Conservation (phyloP, 2,113 vertebrate genomes). For the Peromyscus polionotus region DNA sequence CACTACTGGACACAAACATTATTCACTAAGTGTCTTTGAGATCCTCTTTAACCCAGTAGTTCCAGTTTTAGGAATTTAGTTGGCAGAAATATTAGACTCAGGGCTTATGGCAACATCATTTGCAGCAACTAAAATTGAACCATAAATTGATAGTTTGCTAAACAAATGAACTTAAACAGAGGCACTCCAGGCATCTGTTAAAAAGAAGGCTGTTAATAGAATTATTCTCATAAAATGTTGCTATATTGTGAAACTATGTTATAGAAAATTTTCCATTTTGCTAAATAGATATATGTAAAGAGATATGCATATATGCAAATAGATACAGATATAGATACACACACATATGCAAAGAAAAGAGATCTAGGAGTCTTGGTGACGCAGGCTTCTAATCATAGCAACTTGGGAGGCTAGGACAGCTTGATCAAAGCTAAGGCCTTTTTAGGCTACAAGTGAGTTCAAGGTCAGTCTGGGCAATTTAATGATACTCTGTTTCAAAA, state of each 20-base stretch:
- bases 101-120: neutral
- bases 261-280: neutral
- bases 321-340: neutral
- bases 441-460: neutral
- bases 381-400: neutral
- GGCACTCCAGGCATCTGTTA: neutral
- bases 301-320: neutral
- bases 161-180: neutral
- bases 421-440: neutral
- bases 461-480: neutral
- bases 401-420: neutral
- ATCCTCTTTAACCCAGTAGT: constrained; percentile 40
- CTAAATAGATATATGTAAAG: neutral
- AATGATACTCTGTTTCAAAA: neutral
- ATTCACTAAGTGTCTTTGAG: neutral
- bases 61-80: neutral
- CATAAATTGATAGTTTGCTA: neutral
- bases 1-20: neutral
- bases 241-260: neutral
- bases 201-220: neutral
- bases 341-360: neutral
- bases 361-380: neutral
- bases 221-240: neutral
- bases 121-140: constrained; percentile 2
- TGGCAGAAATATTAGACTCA: neutral